Base-by-base conservation (phyloP, 37 sponge, comb jelly and placozoan species). In the Beroe forskalii region DNA sequence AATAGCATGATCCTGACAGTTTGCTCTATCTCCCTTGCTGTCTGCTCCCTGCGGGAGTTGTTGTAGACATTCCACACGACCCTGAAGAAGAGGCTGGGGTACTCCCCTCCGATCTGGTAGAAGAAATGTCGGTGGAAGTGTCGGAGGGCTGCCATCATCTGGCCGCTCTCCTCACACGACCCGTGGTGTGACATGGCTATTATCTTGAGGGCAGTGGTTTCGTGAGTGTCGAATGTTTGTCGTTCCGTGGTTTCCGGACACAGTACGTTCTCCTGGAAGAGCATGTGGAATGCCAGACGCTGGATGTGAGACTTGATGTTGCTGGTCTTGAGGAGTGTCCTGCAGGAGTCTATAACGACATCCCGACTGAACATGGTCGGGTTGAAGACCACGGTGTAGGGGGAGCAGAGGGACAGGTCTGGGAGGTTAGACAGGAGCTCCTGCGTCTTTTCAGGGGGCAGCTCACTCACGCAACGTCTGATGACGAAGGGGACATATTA, bases 41-140 rank as follows among this genome's bases (percentile, higher is more conserved):
- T 69, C 72, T 69, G 72, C 17, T 69, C 72, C 32, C 72, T 69
- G 33, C 32, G 28, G 6, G 72, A 69, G 72, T 36, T 69, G 38
- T 69, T 27, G 38, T 69, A 69, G 20, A 69, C 17, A 1, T 69
- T 69, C 72, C 72, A 69, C 27, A 69, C 72, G 35, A 69, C 72
- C 19, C 72, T 27, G 38, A 69, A 69, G 32, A 69, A 69, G 19
- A 69, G 72, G 32, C 72, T 69, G 9, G 72, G 72, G 72, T 69
- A 69, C 72, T 28, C 19, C 2, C 72, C 72, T 14, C 72, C 72
- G 8, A 69, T 36, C 38, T 69, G 28, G 38, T 35, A 69, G 38
- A 69, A 69, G 72, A 69, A 69, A 17, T 69, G 72, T 20, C 32
- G 27, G 72, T 69, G 72, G 32, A 69, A 69, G 38, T 69, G 33